Evolutionary conservation across 2,888 invertebrate species (phyloP), one percentile per base, ranked within the genome.

Genomic region (Mythimna loreyi): DNA sequence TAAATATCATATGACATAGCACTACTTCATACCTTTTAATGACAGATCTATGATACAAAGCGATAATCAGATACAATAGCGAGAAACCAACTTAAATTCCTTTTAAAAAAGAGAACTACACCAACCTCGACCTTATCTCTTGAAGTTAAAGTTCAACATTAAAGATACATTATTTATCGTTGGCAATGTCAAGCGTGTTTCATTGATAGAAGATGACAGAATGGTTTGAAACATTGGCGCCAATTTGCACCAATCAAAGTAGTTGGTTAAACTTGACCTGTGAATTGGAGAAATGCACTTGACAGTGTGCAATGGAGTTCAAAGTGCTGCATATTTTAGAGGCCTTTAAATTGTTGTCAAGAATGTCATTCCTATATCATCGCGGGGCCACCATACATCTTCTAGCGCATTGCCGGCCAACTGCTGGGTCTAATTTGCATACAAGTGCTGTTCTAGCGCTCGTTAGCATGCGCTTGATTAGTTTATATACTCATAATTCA

Each of bases 231-330:
- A 85, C 83, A 87, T 87, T 85, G 85, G 83, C 84, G 82, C 81
- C 90, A 92, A 93, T 93, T 92, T 88, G 86, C 84, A 84, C 85
- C 91, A 92, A 93, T 93, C 90, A 91, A 88, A 87, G 85, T 85
- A 84, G 87, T 88, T 84, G 75, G 50, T 55, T 84, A 86, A 89
- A 87, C 89, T 87, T 91, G 93, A 93, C 91, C 91, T 85, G 59
- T 68, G 66, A 73, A 84, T 69, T 74, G 76, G 82, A 81, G 87
- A 88, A 87, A 86, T 86, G 83, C 59, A 59, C 82, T 83, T 83
- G 83, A 79, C 71, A 75, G 65, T 76, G 65, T 55, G 66, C 65
- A 76, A 80, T 56, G 71, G 71, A 66, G 77, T 78, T 80, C 72
- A 66, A 80, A 76, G 70, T 63, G 52, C 59, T 67, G 43, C 19